Evolutionary conservation across 2,888 invertebrate species (phyloP).

Genomic region (Plutella xylostella): DNA sequence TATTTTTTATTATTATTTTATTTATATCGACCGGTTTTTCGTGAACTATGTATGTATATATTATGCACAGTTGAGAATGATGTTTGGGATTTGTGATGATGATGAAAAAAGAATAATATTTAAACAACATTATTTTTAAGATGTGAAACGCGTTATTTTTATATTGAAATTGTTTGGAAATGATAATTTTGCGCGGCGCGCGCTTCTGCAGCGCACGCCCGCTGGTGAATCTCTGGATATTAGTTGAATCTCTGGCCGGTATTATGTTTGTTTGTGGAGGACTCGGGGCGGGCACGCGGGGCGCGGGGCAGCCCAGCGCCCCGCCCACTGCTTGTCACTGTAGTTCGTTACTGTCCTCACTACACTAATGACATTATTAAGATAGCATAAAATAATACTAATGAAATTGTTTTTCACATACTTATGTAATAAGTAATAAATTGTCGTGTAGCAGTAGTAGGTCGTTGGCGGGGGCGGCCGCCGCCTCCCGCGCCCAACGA

Average conservation of each 20-base stretch:
- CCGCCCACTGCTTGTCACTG: constrained; percentile 25
- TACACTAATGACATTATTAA: constrained; percentile 38
- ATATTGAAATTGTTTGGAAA: constrained; percentile 46
- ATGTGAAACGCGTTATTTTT: constrained; percentile 59
- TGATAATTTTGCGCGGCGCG: constrained; percentile 25
- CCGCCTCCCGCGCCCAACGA: constrained; percentile 39
- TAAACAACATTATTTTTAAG: constrained; percentile 44
- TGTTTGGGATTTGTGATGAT: constrained; percentile 54
- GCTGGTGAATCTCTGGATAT: constrained; percentile 20
- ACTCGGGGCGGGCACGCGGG: background rate
- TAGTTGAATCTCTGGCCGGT: constrained; percentile 26
- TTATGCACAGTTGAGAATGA: constrained; percentile 57
- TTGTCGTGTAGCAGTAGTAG: constrained; percentile 55
- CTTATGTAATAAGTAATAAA: constrained; percentile 61
- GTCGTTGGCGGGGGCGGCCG: constrained; percentile 31
- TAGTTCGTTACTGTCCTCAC: constrained; percentile 29
- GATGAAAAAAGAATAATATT: constrained; percentile 38
- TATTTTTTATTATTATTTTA: constrained; percentile 13
- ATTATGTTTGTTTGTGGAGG: background rate
- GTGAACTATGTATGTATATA: constrained; percentile 60
- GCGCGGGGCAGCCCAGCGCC: constrained; percentile 17
- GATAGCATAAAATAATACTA: constrained; percentile 47
- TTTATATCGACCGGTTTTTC: constrained; percentile 28
- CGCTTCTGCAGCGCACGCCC: background rate
- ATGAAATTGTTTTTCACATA: constrained; percentile 60